Percentiles rank a stretch among this genome's conserved stretches.
Conservation (phyloP, 2,888 invertebrate species). For the Octonoba sinensis region DNA sequence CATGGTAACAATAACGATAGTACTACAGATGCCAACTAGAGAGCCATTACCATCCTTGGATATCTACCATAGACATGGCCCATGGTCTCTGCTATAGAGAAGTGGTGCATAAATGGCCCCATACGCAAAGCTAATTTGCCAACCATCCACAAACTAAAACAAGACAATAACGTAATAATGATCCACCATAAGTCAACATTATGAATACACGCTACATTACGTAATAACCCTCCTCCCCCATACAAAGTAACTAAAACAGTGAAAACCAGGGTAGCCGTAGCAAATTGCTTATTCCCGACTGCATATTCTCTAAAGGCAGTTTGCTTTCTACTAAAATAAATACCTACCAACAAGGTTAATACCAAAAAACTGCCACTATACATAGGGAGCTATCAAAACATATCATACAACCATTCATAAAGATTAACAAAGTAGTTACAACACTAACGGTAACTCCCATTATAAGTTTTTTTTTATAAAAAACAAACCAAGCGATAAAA, state of each 20-base stretch:
- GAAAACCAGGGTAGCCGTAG: background rate
- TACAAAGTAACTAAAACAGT: background rate
- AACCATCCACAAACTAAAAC: background rate
- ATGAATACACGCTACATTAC: background rate
- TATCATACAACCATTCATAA: background rate
- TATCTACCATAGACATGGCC: background rate
- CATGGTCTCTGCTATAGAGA: background rate
- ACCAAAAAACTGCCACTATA: background rate
- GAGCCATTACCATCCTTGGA: background rate
- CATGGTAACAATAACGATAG: background rate
- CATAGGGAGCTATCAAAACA: background rate
- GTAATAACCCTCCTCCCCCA: background rate
- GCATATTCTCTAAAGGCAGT: background rate
- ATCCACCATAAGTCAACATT: background rate
- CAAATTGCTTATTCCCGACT: background rate
- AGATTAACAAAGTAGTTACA: too few species aligned
- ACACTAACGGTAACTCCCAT: too few species aligned
- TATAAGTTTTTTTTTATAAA: too few species aligned
- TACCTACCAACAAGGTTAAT: background rate
- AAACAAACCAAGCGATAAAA: too few species aligned
- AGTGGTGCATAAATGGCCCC: background rate
- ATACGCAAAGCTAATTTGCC: background rate
- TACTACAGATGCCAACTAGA: background rate
- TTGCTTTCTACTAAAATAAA: background rate
- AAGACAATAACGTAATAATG: background rate